Evolutionary conservation across 1,140 invertebrate genomes (phyloP), one percentile per base, ranked within the genome.

Genomic region (Elysia chlorotica): DNA sequence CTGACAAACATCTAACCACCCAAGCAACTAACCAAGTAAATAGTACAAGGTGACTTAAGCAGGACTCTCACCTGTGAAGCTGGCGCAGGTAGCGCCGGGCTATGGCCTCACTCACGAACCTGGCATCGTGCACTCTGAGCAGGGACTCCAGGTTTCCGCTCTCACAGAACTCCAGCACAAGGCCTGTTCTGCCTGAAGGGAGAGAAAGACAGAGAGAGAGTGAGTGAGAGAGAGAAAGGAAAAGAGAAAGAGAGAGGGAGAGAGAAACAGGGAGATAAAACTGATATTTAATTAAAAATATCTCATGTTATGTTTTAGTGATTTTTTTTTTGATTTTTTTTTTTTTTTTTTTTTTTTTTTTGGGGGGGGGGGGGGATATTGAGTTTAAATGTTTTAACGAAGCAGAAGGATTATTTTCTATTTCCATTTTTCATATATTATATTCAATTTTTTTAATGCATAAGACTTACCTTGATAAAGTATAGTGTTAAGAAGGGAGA

Each of bases 91-190:
- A 84, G 31, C 78, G 54, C n/a, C 76, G 56, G 35, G 81, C 77
- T 14, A 83, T 73, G 17, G 73, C 48, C 70, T 84, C 83, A 0
- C 78, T 74, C 25, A 84, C 61, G 67, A 83, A 80, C 33, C 78
- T 71, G 41, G 76, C 82, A 36, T 78, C 76, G 71, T 77, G 76
- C 0, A 72, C 67, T 25, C 73, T 73, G 14, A 84, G 74, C 48
- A 84, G 65, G 61, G 79, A 76, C 33, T 80, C 78, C 14, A 84
- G 74, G 66, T 74, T 79, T n/a, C 83, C 83, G 65, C 74, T 77
- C 28, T 81, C 78, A 72, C 83, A 84, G 68, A 82, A 82, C 57
- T 84, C 83, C 72, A 83, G 67, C 33, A 84, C 79, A 14, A 81
- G 74, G 25, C 77, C 78, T 2, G 75, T 65, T 0, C 78, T 71